Evolutionary conservation across 30 jellyfish, hydroid and myxozoan genomes (phyloP).

Genomic region (Aurelia aurita): DNA sequence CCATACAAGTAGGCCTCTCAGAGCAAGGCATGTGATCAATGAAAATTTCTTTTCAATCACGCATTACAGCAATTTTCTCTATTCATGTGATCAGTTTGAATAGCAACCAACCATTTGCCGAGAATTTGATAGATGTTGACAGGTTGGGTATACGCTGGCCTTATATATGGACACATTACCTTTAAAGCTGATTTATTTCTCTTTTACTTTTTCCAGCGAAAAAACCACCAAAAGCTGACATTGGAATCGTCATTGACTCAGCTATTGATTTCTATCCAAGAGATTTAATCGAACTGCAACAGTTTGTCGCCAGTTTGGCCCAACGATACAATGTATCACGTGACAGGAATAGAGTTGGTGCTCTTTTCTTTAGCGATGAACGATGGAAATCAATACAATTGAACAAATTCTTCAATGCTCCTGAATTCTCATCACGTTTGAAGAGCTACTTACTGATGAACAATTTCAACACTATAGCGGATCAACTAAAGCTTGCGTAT

Average conservation of each 20-base stretch:
- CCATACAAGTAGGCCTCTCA: too few species aligned
- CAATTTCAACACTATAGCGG: conserved; percentile 21
- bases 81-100: too few species aligned
- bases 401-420: conserved; percentile 18
- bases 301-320: conserved; percentile 40
- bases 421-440: conserved; percentile 18
- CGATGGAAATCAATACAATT: conserved; percentile 59
- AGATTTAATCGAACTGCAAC: conserved; percentile 36
- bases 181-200: neutral
- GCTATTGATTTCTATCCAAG: conserved; percentile 15
- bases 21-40: too few species aligned
- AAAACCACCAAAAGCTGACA: conserved; percentile 18
- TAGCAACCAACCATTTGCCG: too few species aligned
- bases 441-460: conserved; percentile 29
- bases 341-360: conserved; percentile 33
- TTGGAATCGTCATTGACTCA: conserved; percentile 62
- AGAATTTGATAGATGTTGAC: too few species aligned
- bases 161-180: too few species aligned
- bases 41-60: too few species aligned
- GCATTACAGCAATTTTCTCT: too few species aligned
- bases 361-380: conserved; percentile 49
- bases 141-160: too few species aligned
- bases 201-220: neutral
- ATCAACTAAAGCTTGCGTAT: conserved; percentile 41
- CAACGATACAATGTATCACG: conserved; percentile 28